Base-by-base conservation (phyloP, 2,888 invertebrate species). In the Tetanocera ferruginea region DNA sequence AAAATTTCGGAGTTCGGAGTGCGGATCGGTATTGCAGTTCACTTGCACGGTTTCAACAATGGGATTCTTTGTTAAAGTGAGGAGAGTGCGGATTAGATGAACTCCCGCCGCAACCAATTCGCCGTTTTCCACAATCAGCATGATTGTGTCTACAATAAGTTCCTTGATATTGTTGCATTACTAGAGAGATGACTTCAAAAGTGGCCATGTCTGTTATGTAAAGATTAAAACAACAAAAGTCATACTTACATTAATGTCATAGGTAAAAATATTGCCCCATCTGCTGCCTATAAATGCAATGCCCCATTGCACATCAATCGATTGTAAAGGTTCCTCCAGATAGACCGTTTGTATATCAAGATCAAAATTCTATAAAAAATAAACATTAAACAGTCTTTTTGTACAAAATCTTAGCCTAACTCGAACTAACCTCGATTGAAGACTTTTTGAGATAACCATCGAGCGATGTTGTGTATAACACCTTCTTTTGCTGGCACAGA, bases 231-330 rank as follows among this genome's bases (percentile, higher is more conserved):
- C n/a, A 11, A 11, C 11, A 11, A 43, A 43, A 43, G 0, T 25
- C 23, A 23, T 75, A 83, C 87, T 88, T 88, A 95, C 95, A 91
- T 92, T 92, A 83, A 93, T 91, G 83, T 93, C 92, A 87, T 93
- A 94, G 81, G 93, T 93, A 70, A 93, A 91, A 17, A 95, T 92
- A 82, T 93, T 93, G 23, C 95, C 95, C 82, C 93, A 93, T 81
- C 93, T 92, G 0, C 94, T 94, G 60, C 95, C 95, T 49, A 95
- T 92, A 84, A 93, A 95, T 52, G 95, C 91, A 5, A 91, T 92
- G 81, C 92, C 93, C 95, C 95, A 95, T 1, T 93, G 92, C 37
- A 92, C 90, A 82, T 95, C 95, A 92, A 95, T 93, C 23, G 95
- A 94, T 85, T 95, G 95, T 80, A 95, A 91, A 0, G 94, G 93